Conservation (phyloP, 2,888 invertebrate genomes). For the Adineta ricciae region DNA sequence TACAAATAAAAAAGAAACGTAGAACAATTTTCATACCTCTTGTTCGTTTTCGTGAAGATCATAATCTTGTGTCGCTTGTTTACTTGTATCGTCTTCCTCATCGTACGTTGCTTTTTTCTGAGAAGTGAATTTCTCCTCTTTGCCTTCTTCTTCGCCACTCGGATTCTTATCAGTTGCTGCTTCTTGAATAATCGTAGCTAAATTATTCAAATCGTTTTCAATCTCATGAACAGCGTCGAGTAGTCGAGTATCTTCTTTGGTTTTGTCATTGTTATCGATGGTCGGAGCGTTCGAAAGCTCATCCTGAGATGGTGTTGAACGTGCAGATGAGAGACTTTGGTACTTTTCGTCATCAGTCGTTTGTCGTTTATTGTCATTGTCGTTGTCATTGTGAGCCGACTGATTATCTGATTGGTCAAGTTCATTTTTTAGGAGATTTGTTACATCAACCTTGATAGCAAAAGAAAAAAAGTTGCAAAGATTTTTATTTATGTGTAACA, state of each 20-base stretch:
- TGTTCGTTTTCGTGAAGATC: not conserved
- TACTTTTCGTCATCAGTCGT: not conserved
- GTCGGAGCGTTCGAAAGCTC: not conserved
- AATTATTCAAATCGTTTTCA: not conserved
- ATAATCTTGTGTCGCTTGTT: constrained; percentile 18
- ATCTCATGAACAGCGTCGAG: not conserved
- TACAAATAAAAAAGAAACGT: not conserved
- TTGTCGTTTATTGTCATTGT: not conserved
- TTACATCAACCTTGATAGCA: not conserved
- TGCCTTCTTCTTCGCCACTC: not conserved
- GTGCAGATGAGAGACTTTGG: not conserved
- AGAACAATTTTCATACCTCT: not conserved
- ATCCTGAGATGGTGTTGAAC: not conserved
- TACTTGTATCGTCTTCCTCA: not conserved
- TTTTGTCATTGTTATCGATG: not conserved
- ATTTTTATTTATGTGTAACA: too few species aligned
- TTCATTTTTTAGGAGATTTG: not conserved
- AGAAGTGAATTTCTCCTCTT: not conserved
- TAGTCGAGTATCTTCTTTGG: not conserved
- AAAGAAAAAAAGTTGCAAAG: not conserved
- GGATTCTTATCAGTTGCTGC: not conserved
- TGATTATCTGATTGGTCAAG: not conserved
- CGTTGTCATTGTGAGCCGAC: not conserved
- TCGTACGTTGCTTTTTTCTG: not conserved
- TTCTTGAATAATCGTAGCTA: not conserved